Evolutionary conservation across 2,888 invertebrate genomes (phyloP).

Genomic region (Hyles lineata): DNA sequence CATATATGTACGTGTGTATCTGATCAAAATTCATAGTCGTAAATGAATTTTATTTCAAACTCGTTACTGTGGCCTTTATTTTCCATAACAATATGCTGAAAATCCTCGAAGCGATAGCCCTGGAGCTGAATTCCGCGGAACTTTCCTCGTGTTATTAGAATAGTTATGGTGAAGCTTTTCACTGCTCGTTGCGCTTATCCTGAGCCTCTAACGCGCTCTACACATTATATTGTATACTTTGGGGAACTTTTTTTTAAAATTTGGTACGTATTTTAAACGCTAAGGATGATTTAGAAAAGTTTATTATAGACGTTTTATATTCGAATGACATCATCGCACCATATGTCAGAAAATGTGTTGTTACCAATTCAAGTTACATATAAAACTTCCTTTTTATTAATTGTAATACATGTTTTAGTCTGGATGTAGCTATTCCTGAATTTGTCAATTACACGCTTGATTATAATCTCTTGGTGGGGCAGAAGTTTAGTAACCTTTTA

Average conservation of each 20-base stretch:
- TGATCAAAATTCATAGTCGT: background rate
- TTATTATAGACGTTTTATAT: too few relatives aligned
- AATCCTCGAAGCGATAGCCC: background rate
- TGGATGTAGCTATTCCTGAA: too few relatives aligned
- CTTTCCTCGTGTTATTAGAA: slow-evolving; percentile 6
- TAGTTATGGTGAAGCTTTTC: background rate
- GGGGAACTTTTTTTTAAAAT: background rate
- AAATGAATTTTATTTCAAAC: background rate
- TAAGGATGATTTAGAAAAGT: background rate
- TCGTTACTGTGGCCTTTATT: background rate
- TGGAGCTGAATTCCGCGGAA: background rate
- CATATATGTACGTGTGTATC: too few relatives aligned
- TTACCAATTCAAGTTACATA: too few relatives aligned
- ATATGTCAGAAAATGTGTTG: too few relatives aligned
- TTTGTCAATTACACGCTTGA: too few relatives aligned
- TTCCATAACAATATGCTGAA: background rate
- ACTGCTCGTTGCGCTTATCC: background rate
- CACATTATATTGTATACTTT: background rate
- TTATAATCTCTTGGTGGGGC: too few relatives aligned
- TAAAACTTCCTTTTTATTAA: too few relatives aligned
- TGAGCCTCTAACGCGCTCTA: background rate
- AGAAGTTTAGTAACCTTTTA: too few relatives aligned
- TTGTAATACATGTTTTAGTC: too few relatives aligned
- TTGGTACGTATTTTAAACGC: background rate
- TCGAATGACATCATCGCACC: too few relatives aligned